Conservation (phyloP, 2,888 invertebrate genomes). For the Didymodactylos carnosus region DNA sequence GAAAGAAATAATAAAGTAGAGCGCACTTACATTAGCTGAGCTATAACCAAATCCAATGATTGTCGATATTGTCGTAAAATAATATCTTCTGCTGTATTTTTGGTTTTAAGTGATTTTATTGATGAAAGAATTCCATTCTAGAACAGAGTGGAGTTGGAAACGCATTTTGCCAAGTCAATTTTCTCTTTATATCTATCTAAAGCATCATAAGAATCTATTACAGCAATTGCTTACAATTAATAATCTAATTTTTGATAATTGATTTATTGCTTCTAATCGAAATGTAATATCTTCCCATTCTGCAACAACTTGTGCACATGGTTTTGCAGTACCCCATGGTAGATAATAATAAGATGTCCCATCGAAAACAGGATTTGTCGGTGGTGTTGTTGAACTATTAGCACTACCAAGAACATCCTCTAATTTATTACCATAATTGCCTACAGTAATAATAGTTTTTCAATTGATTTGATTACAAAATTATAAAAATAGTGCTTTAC, state of each 20-base stretch:
- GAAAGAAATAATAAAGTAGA: too few relatives aligned
- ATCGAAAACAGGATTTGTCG: conserved; percentile 38
- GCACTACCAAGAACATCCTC: conserved; percentile 33
- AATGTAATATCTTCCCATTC: conserved; percentile 37
- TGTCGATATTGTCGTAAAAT: background rate
- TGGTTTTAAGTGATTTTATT: background rate
- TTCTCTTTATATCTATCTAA: background rate
- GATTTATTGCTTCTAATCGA: conserved; percentile 34
- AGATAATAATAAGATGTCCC: conserved; percentile 37
- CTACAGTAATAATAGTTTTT: conserved; percentile 18
- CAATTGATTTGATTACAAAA: background rate
- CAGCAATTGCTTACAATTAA: conserved; percentile 12
- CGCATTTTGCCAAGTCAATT: background rate
- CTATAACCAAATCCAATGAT: background rate
- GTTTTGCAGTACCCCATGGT: conserved; percentile 35
- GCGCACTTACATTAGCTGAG: background rate
- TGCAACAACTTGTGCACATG: conserved; percentile 32
- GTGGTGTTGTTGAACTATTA: conserved; percentile 36
- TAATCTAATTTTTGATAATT: conserved; percentile 16
- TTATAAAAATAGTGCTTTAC: background rate
- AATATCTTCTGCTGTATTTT: conserved; percentile 6
- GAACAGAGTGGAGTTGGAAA: background rate
- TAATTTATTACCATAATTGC: conserved; percentile 38
- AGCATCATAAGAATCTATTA: background rate
- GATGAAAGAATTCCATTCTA: background rate